Evolutionary conservation across 2,888 invertebrate genomes (phyloP), one percentile per base, ranked within the genome.

Genomic region (Papilio demoleus): DNA sequence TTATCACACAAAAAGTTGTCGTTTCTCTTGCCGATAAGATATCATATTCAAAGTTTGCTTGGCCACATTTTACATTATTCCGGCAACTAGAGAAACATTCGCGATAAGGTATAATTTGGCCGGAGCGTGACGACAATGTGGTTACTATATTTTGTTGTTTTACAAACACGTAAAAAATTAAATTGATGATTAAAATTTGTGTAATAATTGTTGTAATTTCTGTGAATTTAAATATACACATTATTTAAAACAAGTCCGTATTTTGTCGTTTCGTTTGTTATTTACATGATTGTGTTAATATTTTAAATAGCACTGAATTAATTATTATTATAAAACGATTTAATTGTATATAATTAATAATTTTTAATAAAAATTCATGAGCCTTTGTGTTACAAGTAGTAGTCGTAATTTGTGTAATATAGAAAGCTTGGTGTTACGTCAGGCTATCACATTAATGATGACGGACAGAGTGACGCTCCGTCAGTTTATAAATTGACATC

Each of bases 281-380:
- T 24, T 53, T n/a, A 53, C 14, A 27, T 53, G 53, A 50, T n/a
- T 53, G 27, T 27, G 6, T 47, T 2, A 19, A 45, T 22, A 11
- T 27, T 27, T 27, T 12, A 22, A 4, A 22, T 11, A 24, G 3
- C 12, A 50, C 11, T 50, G 14, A 24, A 27, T 14, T 50, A 27
- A 53, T 27, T 6, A 53, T 27, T 2, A n/a, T 53, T n/a, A 50
- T 19, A 53, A 2, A 53, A 14, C 24, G 5, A 27, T 53, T 24
- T 24, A 27, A 27, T 6, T 53, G 27, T 53, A 53, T n/a, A 53
- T 4, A 27, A 53, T 53, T 53, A 53, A 53, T 27, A 27, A n/a
- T 53, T 53, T 53, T 53, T 53, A 27, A 27, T 53, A 27, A 27
- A 53, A 53, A 53, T 53, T 53, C 53, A 53, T 53, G 53, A 53